phyloP scores from a whole-genome alignment of 2,113 vertebrate species.

The Glaucomys volans region DNA sequence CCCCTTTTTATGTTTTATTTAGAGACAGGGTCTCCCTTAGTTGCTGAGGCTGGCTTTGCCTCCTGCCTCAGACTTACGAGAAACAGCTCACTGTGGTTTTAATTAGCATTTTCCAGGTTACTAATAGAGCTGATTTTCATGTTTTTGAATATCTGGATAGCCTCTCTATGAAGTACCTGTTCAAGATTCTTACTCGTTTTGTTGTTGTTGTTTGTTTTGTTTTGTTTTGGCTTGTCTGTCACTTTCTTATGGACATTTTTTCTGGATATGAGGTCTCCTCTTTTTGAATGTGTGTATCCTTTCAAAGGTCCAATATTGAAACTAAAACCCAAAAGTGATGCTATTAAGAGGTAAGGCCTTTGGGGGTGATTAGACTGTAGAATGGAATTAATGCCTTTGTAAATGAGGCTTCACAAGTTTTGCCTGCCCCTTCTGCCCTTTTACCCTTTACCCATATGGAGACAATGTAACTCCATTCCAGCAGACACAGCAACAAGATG shows the following conservation, averaged over 20 bases:
- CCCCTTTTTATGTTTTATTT: too few relatives aligned
- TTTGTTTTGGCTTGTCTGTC: neutral
- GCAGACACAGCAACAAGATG: neutral
- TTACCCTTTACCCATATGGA: neutral
- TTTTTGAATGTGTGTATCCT: neutral
- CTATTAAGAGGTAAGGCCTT: too few relatives aligned
- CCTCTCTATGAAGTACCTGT: neutral
- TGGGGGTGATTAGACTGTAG: too few relatives aligned
- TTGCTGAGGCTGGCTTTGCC: too few relatives aligned
- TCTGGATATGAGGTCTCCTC: neutral
- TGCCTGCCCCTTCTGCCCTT: neutral
- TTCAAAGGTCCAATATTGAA: neutral
- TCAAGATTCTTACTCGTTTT: conserved; percentile 11
- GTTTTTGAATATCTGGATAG: neutral
- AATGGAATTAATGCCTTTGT: neutral
- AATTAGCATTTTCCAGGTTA: conserved; percentile 1
- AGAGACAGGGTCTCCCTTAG: too few relatives aligned
- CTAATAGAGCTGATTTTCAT: conserved; percentile 16
- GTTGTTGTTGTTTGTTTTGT: too few relatives aligned
- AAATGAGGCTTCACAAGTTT: neutral
- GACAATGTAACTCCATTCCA: neutral
- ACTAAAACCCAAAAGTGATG: neutral
- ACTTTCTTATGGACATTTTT: neutral
- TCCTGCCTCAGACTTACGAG: too few relatives aligned
- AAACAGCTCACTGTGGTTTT: neutral